Base-by-base conservation (phyloP, 2,888 invertebrate species). In the Tiliacea citrago region DNA sequence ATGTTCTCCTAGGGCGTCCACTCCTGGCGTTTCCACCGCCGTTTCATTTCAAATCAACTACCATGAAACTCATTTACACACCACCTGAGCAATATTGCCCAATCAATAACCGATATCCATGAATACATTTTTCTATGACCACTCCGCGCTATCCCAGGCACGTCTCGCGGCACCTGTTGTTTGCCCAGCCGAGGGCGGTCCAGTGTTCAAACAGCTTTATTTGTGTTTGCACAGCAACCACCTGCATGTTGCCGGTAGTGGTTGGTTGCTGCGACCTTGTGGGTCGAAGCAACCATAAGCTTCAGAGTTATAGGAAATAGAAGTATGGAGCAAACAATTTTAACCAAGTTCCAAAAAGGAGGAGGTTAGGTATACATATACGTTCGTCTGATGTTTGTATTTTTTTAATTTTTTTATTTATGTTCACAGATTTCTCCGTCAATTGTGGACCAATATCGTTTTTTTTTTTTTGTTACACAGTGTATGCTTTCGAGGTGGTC, bases 141-240 rank as follows among this genome's bases (percentile, higher is more conserved):
- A 71, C 75, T 83, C 58, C 45, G 77, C 51, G 45, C 65, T 58
- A 58, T 70, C 62, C 61, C 72, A 63, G 39, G 69, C 84, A 82
- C 79, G 73, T 75, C 76, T 74, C 73, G 77, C 73, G 77, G 86
- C 91, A 90, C 89, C 91, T 90, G 90, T 88, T 91, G 89, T 91
- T 90, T 91, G 83, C 81, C 82, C 87, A 84, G 86, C 85, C 89
- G 83, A 83, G 87, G 88, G 90, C 87, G 90, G 89, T 83, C 86
- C 79, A 80, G 74, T 86, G 83, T 76, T 78, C 91, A 93, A 93
- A 93, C 91, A 93, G 76, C 45, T 62, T 66, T 92, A 87, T 91
- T 92, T 91, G 86, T 93, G 89, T 93, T 93, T 90, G 88, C 84
- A 69, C 65, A 83, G 84, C 88, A 91, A 88, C 93, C 93, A 93